These are phyloP conservation scores for Drosophila bifasciata DNA, from an alignment of 1,140 invertebrate species.

Conservation along the genomic window DNA sequence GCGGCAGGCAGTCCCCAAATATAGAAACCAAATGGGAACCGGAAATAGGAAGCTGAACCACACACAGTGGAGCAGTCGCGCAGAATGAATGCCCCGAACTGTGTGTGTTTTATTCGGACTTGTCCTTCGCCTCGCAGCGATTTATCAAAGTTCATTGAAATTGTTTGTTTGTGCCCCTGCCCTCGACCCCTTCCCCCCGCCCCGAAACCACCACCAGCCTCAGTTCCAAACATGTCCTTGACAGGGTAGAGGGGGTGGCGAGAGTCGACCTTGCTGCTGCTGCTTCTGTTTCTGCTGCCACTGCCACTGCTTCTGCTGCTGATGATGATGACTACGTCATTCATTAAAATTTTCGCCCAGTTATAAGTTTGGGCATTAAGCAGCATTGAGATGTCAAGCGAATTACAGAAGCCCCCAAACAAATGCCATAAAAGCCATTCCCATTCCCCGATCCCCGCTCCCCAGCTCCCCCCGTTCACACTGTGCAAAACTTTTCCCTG, in stretches of 20 bases:
- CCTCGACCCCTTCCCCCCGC: constrained; percentile 15
- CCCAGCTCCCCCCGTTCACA: constrained; percentile 20
- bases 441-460: no score
- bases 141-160: constrained; percentile 82
- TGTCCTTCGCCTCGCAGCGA: constrained; percentile 53
- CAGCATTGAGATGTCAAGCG: constrained; percentile 78
- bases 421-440: constrained; percentile 75
- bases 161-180: constrained; percentile 48
- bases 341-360: constrained; percentile 77
- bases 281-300: neutral
- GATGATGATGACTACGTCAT: constrained; percentile 74
- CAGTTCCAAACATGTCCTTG: constrained; percentile 55
- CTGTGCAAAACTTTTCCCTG: constrained; percentile 63
- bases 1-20: constrained; percentile 51
- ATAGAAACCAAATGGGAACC: constrained; percentile 69
- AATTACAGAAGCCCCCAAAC: constrained; percentile 66
- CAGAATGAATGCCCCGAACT: constrained; percentile 46
- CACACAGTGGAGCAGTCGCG: constrained; percentile 3
- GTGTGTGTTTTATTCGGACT: constrained; percentile 51
- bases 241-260: neutral
- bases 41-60: constrained; percentile 72
- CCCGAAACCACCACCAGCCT: neutral
- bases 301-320: constrained; percentile 22
- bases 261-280: constrained; percentile 37
- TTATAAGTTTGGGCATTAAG: constrained; percentile 77